Percentiles rank a stretch among this genome's conserved stretches.
Conservation (phyloP, 1,140 invertebrate species). For the Bombyx mandarina region DNA sequence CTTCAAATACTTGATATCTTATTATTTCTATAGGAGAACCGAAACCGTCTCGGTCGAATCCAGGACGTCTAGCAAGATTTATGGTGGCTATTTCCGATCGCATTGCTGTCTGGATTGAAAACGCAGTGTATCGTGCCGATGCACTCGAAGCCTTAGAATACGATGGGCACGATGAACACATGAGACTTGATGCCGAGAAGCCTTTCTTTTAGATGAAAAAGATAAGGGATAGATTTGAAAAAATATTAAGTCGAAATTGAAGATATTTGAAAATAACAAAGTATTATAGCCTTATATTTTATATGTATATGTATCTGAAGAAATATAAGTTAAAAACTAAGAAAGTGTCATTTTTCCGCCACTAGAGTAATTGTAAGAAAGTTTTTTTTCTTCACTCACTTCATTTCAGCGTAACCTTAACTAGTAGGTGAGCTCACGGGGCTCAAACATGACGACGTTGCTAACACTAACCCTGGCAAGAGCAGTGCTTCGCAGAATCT, state of each 20-base stretch:
- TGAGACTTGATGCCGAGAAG: conserved; percentile 45
- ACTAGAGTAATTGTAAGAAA: no score
- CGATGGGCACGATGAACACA: conserved; percentile 34
- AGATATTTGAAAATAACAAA: background rate
- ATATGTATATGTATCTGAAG: no score
- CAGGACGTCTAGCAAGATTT: conserved; percentile 54
- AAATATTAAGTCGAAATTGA: background rate
- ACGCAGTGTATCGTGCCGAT: conserved; percentile 56
- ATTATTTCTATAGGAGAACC: conserved; percentile 38
- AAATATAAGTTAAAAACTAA: no score
- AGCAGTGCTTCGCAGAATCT: no score
- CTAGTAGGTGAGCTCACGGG: no score
- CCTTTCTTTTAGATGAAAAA: conserved; percentile 26
- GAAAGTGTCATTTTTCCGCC: no score
- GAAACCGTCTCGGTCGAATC: conserved; percentile 53
- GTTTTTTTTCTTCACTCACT: no score
- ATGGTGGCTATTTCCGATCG: conserved; percentile 66
- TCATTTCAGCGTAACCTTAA: no score
- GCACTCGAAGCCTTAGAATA: conserved; percentile 34
- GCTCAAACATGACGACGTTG: no score
- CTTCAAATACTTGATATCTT: no score
- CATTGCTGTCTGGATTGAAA: conserved; percentile 64
- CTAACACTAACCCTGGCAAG: no score
- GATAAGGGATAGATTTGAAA: background rate
- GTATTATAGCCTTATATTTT: background rate